Base-by-base conservation (phyloP, 2,888 invertebrate genomes). In the Drosophila lacicola region DNA sequence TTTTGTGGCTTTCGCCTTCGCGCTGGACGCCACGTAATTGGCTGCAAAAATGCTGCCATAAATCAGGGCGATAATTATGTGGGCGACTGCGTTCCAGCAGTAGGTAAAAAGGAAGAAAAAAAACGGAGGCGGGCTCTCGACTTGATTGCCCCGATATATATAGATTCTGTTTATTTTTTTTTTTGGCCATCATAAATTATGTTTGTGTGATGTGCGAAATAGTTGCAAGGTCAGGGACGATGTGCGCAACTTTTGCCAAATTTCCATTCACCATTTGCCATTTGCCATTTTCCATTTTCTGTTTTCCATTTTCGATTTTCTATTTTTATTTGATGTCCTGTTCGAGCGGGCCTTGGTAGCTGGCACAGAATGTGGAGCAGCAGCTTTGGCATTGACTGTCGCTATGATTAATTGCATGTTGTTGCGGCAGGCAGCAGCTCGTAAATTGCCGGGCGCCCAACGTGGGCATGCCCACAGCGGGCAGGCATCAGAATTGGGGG, bases 11-110 rank as follows among this genome's bases (percentile, higher is more conserved):
- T 29, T 9, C 34, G n/a, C n/a, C 41, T 10, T 33, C 33, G 57
- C 21, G 56, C 53, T 54, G 62, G 61, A 66, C 62, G 70, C 75
- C 78, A 82, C 78, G 88, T 86, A 86, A 88, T 86, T 86, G 84
- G 89, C 89, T 87, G 82, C 87, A 72, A 85, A 85, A 85, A 88
- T 78, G 78, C 78, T 74, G 71, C 73, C 82, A 89, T 89, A 89
- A 89, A 89, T 89, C 90, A 89, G 76, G 78, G 81, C 78, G 88
- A 90, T 89, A 90, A 89, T 89, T 89, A 89, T 89, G 89, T 90
- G 89, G 90, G 84, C 79, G 89, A 88, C 70, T 82, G 83, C 69
- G 81, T 71, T 70, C 51, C 58, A 58, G 46, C 61, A 55, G 37
- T 64, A 60, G 63, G 62, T 63, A 29, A 10, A 37, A 29, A 25